Percentiles rank a stretch among this genome's conserved stretches.
These are phyloP conservation scores for Andrena praecox DNA, from an alignment of 2,888 invertebrate species.

Conservation along the genomic window DNA sequence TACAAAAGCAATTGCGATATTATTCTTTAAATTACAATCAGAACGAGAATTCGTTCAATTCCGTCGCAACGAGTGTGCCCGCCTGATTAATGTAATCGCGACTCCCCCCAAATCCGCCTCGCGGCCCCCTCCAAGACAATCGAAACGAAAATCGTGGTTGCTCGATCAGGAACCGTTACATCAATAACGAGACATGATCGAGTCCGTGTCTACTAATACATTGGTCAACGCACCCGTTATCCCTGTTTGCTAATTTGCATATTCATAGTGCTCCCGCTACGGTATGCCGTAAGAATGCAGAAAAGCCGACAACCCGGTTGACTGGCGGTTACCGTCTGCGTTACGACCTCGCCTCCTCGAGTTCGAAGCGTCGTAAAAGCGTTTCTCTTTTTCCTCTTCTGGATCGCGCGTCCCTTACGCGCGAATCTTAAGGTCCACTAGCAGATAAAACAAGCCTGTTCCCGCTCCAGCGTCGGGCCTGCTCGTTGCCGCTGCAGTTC, in stretches of 20 bases:
- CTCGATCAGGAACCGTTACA: constrained; percentile 51
- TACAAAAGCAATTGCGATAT: too few species aligned
- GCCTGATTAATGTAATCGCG: constrained; percentile 31
- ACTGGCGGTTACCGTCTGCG: constrained; percentile 36
- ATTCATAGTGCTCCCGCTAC: constrained; percentile 70
- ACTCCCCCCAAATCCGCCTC: constrained; percentile 4
- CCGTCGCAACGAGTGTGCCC: constrained; percentile 36
- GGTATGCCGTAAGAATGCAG: constrained; percentile 75
- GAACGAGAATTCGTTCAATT: constrained; percentile 34
- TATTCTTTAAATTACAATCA: too few species aligned
- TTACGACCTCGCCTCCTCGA: constrained; percentile 27
- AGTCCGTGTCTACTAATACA: constrained; percentile 49
- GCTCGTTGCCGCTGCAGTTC: constrained; percentile 1
- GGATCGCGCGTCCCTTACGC: constrained; percentile 22
- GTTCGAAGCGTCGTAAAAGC: constrained; percentile 41
- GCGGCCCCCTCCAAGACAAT: not conserved
- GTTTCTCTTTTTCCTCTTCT: constrained; percentile 8
- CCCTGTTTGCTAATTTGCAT: constrained; percentile 75
- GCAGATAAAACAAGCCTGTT: constrained; percentile 17
- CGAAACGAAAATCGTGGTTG: constrained; percentile 57
- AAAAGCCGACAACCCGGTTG: constrained; percentile 59
- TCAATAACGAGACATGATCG: constrained; percentile 42
- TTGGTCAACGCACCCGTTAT: constrained; percentile 76
- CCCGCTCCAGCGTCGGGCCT: constrained; percentile 13
- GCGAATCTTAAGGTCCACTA: constrained; percentile 25